Conservation (phyloP, 2,113 vertebrate species). For the Philantomba maxwellii region DNA sequence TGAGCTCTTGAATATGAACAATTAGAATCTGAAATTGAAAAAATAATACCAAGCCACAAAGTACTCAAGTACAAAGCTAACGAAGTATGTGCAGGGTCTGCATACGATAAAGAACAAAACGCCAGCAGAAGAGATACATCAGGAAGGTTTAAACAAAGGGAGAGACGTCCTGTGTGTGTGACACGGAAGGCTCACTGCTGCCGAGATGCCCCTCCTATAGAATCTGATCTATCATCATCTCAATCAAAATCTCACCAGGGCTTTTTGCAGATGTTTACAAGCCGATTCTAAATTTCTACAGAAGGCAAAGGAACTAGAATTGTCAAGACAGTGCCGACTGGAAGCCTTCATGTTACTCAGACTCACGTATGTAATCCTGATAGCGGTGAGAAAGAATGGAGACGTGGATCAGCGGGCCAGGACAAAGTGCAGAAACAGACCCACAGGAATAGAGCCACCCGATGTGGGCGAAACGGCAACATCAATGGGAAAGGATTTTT, state of each 20-base stretch:
- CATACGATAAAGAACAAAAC: not conserved
- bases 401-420: accelerated
- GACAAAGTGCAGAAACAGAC: not conserved
- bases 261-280: not conserved
- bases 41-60: not conserved
- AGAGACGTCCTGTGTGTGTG: accelerated
- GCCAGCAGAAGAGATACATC: not conserved
- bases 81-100: not conserved
- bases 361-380: accelerated
- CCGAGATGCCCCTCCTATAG: not conserved
- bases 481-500: not conserved
- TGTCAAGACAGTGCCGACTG: not conserved
- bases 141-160: not conserved
- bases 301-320: not conserved
- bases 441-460: accelerated
- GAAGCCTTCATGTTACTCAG: not conserved
- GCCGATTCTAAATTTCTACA: not conserved
- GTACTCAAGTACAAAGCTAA: too few species aligned
- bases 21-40: not conserved
- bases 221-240: not conserved
- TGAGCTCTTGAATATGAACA: not conserved
- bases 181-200: accelerated
- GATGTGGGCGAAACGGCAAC: not conserved
- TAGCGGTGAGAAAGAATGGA: accelerated
- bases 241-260: not conserved